Evolutionary conservation across 2,797 vertebrate genomes (phyloP).

Genomic region (Bradypus variegatus): DNA sequence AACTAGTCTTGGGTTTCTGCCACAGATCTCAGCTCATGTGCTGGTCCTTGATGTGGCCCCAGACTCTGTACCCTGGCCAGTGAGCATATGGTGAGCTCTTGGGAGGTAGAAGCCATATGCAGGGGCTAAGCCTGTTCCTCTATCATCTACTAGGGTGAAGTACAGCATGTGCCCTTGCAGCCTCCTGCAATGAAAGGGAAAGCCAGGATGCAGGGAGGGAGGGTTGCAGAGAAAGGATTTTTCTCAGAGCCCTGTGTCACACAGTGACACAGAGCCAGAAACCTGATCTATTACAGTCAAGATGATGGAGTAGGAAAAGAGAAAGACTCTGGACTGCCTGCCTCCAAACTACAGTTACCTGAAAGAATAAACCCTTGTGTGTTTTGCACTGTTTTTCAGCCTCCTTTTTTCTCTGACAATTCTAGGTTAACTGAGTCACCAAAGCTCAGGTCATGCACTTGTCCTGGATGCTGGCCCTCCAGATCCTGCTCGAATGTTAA

Average conservation of each 20-base stretch:
- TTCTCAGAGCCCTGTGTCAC: background rate
- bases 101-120: background rate
- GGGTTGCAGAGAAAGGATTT: background rate
- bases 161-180: background rate
- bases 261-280: background rate
- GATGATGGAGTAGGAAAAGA: background rate
- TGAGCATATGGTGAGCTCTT: background rate
- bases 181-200: background rate
- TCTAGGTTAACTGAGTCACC: background rate
- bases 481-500: background rate
- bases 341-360: background rate
- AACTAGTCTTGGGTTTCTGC: background rate
- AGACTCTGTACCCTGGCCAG: background rate
- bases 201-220: background rate
- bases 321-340: background rate
- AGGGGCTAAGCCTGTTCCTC: background rate
- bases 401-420: background rate
- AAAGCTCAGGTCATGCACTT: background rate
- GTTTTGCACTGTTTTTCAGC: too few relatives aligned
- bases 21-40: background rate
- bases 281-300: background rate
- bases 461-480: background rate
- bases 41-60: background rate
- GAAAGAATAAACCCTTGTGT: background rate
- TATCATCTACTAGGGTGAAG: background rate